Percentiles rank a stretch among this genome's conserved stretches.
phyloP scores from a whole-genome alignment of 1,140 invertebrate genomes.

The Trichonephila inaurata region DNA sequence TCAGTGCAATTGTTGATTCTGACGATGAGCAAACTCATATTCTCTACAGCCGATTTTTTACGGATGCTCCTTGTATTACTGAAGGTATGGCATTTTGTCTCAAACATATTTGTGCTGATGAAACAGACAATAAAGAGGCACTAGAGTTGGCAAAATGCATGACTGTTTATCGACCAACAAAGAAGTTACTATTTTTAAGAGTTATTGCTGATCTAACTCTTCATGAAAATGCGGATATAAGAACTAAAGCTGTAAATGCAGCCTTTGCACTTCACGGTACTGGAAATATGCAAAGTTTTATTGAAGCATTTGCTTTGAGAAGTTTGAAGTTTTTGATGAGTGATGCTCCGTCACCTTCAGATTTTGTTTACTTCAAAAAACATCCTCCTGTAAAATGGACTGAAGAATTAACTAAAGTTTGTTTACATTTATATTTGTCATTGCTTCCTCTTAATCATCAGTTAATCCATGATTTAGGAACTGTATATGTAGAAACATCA shows the following conservation, averaged over 20 bases:
- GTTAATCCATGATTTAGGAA: conserved; percentile 88
- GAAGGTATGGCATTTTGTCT: conserved; percentile 92
- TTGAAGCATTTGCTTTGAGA: conserved; percentile 90
- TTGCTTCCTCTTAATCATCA: conserved; percentile 89
- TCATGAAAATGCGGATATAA: conserved; percentile 82
- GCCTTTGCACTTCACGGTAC: conserved; percentile 90
- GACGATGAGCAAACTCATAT: conserved; percentile 85
- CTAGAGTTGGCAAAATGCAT: conserved; percentile 88
- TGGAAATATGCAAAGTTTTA: conserved; percentile 85
- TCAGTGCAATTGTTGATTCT: conserved; percentile 86
- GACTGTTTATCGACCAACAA: conserved; percentile 90
- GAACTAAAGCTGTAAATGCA: conserved; percentile 88
- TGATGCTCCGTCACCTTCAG: conserved; percentile 86
- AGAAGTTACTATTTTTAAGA: conserved; percentile 82
- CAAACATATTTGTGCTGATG: conserved; percentile 88
- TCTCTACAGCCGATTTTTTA: conserved; percentile 84
- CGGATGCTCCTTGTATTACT: conserved; percentile 94
- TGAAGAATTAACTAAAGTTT: conserved; percentile 93
- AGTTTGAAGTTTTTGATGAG: conserved; percentile 88
- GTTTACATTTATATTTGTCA: conserved; percentile 91
- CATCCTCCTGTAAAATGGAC: conserved; percentile 85
- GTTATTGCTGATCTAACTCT: conserved; percentile 77
- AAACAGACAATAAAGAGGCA: conserved; percentile 80
- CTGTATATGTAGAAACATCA: conserved; percentile 91
- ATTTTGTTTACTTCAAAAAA: conserved; percentile 77